Conservation (phyloP, 1,140 invertebrate genomes). For the Drosophila chauvacae region DNA sequence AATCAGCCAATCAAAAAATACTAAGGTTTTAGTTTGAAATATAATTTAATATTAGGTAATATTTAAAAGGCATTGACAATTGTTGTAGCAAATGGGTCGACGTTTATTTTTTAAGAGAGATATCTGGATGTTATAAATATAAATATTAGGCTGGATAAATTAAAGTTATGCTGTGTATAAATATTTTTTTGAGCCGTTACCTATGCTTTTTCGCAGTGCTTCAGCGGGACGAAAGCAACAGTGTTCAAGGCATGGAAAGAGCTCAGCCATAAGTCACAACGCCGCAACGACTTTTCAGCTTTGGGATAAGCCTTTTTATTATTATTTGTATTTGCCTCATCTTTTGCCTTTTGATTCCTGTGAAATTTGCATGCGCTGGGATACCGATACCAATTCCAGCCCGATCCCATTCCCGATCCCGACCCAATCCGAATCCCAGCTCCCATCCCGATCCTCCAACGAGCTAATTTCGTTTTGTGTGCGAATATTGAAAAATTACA, state of each 20-base stretch:
- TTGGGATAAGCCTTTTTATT: constrained; percentile 66
- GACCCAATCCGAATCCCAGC: constrained; percentile 25
- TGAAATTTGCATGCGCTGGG: constrained; percentile 74
- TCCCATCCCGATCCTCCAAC: constrained; percentile 37
- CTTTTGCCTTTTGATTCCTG: constrained; percentile 74
- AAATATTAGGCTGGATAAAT: not conserved
- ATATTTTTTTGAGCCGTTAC: too few species aligned
- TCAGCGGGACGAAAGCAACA: constrained; percentile 46
- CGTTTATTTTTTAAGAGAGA: not conserved
- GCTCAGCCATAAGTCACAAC: constrained; percentile 58
- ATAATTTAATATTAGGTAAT: not conserved
- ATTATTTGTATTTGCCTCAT: constrained; percentile 69
- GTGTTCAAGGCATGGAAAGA: constrained; percentile 36
- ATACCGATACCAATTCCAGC: constrained; percentile 41
- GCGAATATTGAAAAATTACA: constrained; percentile 81
- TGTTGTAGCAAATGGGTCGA: not conserved
- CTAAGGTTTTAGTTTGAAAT: not conserved
- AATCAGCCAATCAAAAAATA: not conserved
- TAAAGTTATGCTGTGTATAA: too few species aligned
- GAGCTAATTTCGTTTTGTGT: constrained; percentile 75
- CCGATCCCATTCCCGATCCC: constrained; percentile 32
- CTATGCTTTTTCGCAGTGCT: constrained; percentile 24
- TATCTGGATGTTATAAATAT: not conserved
- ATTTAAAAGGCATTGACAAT: not conserved
- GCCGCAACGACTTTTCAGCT: constrained; percentile 60